Evolutionary conservation across 2,888 invertebrate species (phyloP), one percentile per base, ranked within the genome.

Genomic region (Idaea biselata): DNA sequence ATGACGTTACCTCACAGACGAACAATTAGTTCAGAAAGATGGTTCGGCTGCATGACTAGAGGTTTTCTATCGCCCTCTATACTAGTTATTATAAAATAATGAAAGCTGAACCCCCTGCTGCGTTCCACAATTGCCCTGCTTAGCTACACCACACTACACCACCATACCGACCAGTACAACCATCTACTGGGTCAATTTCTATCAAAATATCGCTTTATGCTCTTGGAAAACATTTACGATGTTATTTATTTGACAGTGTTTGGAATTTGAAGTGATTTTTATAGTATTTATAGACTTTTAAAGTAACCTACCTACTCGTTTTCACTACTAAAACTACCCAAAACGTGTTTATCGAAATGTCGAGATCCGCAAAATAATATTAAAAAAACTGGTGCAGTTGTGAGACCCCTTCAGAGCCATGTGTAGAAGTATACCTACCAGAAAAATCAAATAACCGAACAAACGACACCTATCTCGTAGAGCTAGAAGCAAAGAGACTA

Each of bases 51-150:
- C 88, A 91, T 91, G 91, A 92, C 91, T 81, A 81, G 79, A 75
- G 78, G 79, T 88, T 44, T 91, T 88, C 82, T 79, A 73, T 80
- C 85, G 82, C 85, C 87, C 87, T 86, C 85, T 84, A 83, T 82
- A 81, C 71, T 83, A 82, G 89, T 91, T 92, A 92, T 91, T 91
- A 91, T 91, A 91, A 91, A 90, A 91, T 92, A 92, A 92, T 92
- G 91, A 91, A 89, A 90, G 87, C 76, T 81, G 81, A 80, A 81
- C 89, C 91, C 86, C 91, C 92, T 89, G 92, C 92, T 91, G 92
- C 72, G 92, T 74, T 71, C 85, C 79, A 92, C 92, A 92, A 92
- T 91, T 90, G 91, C 83, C 85, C 91, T 91, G 87, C 87, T 91
- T 92, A 91, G 88, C 83, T 84, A 86, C 78, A 14, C 82, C 81